These are phyloP conservation scores for Spodoptera picta DNA, from an alignment of 2,888 invertebrate genomes.

Conservation along the genomic window DNA sequence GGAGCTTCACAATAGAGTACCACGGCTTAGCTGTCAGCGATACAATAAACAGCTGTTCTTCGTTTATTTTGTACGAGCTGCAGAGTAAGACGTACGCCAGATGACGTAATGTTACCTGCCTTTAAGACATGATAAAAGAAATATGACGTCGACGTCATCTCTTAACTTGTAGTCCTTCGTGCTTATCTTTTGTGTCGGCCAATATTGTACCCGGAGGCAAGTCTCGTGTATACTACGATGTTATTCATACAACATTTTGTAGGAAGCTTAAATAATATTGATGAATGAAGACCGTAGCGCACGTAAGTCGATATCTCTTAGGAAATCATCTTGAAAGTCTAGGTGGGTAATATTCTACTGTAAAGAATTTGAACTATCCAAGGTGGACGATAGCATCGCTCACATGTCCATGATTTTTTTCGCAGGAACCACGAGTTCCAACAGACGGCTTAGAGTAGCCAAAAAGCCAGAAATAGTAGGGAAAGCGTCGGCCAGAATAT, in stretches of 20 bases:
- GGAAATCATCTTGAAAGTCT: conserved; percentile 40
- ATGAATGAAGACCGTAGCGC: conserved; percentile 32
- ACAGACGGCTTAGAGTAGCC: conserved; percentile 57
- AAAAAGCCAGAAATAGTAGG: conserved; percentile 70
- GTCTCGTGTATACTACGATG: conserved; percentile 26
- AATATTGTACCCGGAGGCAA: conserved; percentile 59
- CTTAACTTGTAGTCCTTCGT: conserved; percentile 66
- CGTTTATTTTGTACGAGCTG: conserved; percentile 75
- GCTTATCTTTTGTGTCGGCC: conserved; percentile 67
- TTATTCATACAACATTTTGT: conserved; percentile 34
- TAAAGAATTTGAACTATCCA: conserved; percentile 22
- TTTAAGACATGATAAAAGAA: conserved; percentile 68
- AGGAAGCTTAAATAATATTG: conserved; percentile 42
- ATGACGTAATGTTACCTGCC: conserved; percentile 79
- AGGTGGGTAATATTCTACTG: conserved; percentile 6
- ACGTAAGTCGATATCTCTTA: conserved; percentile 44
- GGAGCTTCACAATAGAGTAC: conserved; percentile 79
- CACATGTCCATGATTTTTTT: conserved; percentile 73
- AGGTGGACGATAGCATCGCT: conserved; percentile 57
- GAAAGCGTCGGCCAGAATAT: conserved; percentile 72
- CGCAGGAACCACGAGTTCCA: conserved; percentile 65
- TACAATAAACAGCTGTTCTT: conserved; percentile 83
- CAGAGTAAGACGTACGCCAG: conserved; percentile 74
- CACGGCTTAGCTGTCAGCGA: conserved; percentile 82
- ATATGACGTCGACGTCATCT: conserved; percentile 65